Conservation (phyloP, 2,797 vertebrate genomes). For the Melanotaenia nigrans region DNA sequence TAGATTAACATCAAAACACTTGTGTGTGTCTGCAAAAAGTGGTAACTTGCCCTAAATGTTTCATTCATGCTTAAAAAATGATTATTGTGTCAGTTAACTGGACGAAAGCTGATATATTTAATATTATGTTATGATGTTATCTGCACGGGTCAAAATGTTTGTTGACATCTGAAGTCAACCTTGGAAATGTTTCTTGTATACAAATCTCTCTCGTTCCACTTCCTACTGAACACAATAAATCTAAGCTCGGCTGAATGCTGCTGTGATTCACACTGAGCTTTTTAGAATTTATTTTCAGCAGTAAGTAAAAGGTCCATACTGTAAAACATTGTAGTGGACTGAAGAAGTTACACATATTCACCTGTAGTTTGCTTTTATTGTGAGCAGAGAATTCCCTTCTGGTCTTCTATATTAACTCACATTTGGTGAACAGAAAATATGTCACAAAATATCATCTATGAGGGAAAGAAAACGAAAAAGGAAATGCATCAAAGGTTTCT, state of each 20-base stretch:
- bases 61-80: background rate
- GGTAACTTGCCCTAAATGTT: background rate
- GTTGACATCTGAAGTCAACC: background rate
- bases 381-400: background rate
- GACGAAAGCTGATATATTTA: background rate
- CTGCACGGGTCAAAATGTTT: background rate
- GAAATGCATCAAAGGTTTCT: background rate
- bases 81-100: background rate
- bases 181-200: background rate
- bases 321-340: background rate
- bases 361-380: background rate
- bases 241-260: background rate
- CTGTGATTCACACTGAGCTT: background rate
- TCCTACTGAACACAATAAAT: background rate
- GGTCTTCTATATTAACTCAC: background rate
- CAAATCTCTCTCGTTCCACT: background rate
- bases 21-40: background rate
- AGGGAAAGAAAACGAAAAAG: background rate
- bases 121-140: background rate
- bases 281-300: background rate
- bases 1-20: background rate
- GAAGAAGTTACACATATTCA: background rate
- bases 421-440: background rate
- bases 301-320: background rate
- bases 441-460: background rate